Evolutionary conservation across 2,113 vertebrate genomes (phyloP), one percentile per base, ranked within the genome.

Genomic region (Platycercus adscitus): DNA sequence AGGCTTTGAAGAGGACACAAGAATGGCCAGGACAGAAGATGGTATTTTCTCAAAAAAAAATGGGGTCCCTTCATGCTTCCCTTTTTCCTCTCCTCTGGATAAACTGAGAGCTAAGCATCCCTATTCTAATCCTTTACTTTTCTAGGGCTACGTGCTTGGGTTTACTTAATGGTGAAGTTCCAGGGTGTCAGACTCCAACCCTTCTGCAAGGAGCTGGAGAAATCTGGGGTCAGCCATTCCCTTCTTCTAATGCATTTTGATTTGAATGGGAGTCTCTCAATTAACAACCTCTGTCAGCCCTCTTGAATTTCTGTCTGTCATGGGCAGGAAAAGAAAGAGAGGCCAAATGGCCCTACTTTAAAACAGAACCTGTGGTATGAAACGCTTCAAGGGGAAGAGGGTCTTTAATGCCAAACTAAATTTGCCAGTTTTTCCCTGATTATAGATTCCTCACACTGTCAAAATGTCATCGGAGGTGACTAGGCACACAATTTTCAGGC

Each of bases 201-300:
- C 19, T 41, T 50, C 68, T 76, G 56, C 50, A 76, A 61, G 83
- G 50, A 55, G 33, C 14, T 37, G 31, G 53, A 65, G 35, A 53
- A 35, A 44, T 49, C 46, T 18, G 17, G 13, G 56, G 4, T 55
- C 73, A 76, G 46, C 29, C 17, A 4, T 76, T 80, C 56, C 56
- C 46, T 56, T 69, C 21, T 60, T 43, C 5, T 25, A 6, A 13
- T 13, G 3, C 0, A 0, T 61, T 76, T 71, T 56, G 10, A 4
- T 71, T 8, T 66, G 56, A 75, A 60, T 24, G 35, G 12, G 41
- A 41, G 17, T 18, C n/a, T 80, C 18, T 71, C 56, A 61, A 75
- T 43, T 43, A 58, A 50, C 4, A 12, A 44, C 21, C 29, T 58
- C 33, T 58, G 50, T n/a, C 68, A 80, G 63, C 47, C 31, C 37